Conservation (phyloP, 2,888 invertebrate species). For the Myopa testacea region DNA sequence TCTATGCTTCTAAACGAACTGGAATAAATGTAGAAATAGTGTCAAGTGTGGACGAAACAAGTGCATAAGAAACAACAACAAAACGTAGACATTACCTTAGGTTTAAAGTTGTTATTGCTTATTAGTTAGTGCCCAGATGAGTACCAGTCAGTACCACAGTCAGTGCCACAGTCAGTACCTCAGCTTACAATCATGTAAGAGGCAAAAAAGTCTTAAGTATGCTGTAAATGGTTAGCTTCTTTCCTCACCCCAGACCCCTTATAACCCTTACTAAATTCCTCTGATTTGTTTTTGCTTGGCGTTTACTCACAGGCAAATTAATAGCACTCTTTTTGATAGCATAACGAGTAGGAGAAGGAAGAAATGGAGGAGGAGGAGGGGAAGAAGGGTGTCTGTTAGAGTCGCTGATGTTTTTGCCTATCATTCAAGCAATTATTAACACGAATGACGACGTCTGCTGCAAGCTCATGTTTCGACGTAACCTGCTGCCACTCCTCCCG, state of each 20-base stretch:
- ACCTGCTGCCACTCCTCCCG: background rate
- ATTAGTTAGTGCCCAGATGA: background rate
- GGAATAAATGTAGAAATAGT: too few relatives aligned
- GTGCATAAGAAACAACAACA: too few relatives aligned
- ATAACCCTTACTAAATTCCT: background rate
- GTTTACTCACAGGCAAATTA: too few relatives aligned
- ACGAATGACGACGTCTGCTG: conserved; percentile 24
- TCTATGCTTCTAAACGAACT: too few relatives aligned
- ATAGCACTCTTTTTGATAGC: background rate
- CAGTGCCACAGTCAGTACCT: too few relatives aligned
- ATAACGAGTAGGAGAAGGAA: background rate
- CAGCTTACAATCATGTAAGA: background rate
- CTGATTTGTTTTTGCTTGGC: too few relatives aligned
- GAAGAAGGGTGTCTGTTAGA: background rate
- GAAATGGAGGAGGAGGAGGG: background rate
- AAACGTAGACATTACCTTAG: background rate
- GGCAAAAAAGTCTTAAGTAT: background rate
- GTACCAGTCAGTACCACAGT: too few relatives aligned
- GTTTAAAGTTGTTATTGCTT: background rate
- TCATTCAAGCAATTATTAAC: conserved; percentile 31
- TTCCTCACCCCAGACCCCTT: background rate
- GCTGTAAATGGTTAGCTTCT: too few relatives aligned
- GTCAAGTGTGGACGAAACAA: too few relatives aligned
- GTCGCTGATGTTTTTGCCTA: conserved; percentile 10
- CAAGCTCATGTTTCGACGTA: conserved; percentile 27